A percentile compares a stretch with the other conserved stretches of the same genome.
phyloP scores from a whole-genome alignment of 2,888 invertebrate genomes.

The Ectemnius cavifrons region DNA sequence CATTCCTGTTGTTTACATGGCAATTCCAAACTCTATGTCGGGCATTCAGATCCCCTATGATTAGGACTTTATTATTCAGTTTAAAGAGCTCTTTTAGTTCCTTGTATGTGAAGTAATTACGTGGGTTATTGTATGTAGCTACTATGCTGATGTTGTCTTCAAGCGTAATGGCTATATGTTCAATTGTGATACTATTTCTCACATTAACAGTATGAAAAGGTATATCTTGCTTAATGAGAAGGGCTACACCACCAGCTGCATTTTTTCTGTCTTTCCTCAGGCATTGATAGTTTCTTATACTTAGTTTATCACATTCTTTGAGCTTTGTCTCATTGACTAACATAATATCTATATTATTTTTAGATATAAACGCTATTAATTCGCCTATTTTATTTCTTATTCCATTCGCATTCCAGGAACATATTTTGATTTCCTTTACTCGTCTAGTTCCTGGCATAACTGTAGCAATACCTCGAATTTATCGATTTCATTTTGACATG shows the following conservation, averaged over 20 bases:
- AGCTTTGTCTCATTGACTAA: slow-evolving; percentile 47
- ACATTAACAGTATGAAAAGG: neutral
- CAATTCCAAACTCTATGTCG: slow-evolving; percentile 51
- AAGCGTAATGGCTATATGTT: slow-evolving; percentile 6
- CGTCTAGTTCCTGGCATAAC: slow-evolving; percentile 27
- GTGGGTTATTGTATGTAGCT: slow-evolving; percentile 11
- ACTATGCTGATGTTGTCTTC: slow-evolving; percentile 4
- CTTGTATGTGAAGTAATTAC: slow-evolving; percentile 8
- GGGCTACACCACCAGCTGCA: slow-evolving; percentile 6
- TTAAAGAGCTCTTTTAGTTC: neutral
- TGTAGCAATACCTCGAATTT: slow-evolving; percentile 15
- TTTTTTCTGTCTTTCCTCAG: slow-evolving; percentile 38
- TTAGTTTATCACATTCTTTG: slow-evolving; percentile 34
- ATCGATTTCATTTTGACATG: slow-evolving; percentile 27
- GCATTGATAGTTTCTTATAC: slow-evolving; percentile 45
- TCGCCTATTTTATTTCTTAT: slow-evolving; percentile 39
- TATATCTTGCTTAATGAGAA: slow-evolving; percentile 9
- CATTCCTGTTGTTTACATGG: slow-evolving; percentile 46
- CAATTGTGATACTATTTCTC: neutral
- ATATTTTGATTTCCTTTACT: slow-evolving; percentile 34
- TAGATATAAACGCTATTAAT: slow-evolving; percentile 41
- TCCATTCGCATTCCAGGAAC: slow-evolving; percentile 52
- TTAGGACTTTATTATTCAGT: slow-evolving; percentile 37
- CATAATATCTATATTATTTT: slow-evolving; percentile 45
- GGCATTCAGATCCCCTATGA: slow-evolving; percentile 58